Evolutionary conservation across 1,140 invertebrate genomes (phyloP).

Genomic region (Batillaria attramentaria): DNA sequence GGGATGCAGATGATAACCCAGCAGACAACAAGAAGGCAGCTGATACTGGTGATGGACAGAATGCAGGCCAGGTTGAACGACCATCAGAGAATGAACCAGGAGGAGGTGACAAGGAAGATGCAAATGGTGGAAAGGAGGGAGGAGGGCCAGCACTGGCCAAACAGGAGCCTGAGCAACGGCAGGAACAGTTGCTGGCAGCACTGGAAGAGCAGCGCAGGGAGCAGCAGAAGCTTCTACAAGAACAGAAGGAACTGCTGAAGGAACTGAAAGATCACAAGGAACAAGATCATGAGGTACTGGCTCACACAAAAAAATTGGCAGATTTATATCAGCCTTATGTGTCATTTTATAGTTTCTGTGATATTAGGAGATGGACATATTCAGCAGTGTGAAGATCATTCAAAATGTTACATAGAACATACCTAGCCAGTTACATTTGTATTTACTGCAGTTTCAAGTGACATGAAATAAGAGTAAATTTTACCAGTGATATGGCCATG

Average conservation of each 20-base stretch:
- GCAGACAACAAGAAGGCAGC: conserved; percentile 17
- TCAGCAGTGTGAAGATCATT: no score
- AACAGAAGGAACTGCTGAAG: conserved; percentile 71
- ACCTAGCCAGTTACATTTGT: no score
- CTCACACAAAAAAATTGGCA: conserved; percentile 4
- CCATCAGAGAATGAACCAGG: conserved; percentile 15
- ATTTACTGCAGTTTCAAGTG: no score
- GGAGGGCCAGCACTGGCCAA: conserved; percentile 73
- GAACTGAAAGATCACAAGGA: conserved; percentile 74
- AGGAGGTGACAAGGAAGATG: conserved; percentile 21
- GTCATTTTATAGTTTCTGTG: neutral
- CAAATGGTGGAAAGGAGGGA: conserved; percentile 26
- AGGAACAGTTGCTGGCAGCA: conserved; percentile 74
- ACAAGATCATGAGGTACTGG: conserved; percentile 16
- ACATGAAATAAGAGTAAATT: no score
- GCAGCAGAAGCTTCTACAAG: conserved; percentile 71
- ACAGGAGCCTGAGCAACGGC: conserved; percentile 73
- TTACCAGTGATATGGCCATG: no score
- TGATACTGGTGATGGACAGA: conserved; percentile 17
- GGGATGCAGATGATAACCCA: neutral
- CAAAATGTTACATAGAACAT: no score
- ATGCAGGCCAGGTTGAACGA: conserved; percentile 9
- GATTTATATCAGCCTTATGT: no score
- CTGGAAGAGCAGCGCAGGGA: conserved; percentile 72
- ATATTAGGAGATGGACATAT: neutral